Conservation (phyloP, 2,113 vertebrate species). For the Panurus biarmicus region DNA sequence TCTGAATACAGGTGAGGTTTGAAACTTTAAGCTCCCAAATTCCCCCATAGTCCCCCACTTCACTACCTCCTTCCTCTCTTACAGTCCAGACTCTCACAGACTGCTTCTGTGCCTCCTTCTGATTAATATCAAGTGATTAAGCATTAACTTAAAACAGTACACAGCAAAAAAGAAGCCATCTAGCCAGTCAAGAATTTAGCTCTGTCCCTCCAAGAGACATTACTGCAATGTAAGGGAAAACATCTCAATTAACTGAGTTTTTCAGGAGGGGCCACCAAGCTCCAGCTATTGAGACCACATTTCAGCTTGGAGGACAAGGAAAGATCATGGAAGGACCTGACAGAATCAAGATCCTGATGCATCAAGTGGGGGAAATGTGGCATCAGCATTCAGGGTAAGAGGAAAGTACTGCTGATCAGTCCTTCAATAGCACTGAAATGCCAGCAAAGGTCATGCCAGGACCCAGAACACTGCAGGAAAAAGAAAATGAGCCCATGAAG, state of each 20-base stretch:
- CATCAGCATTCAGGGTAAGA: neutral
- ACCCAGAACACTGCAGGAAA: fast-evolving
- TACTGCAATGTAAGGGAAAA: neutral
- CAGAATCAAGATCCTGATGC: neutral
- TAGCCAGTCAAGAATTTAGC: neutral
- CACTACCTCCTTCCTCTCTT: neutral
- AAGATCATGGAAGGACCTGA: neutral
- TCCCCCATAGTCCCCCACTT: neutral
- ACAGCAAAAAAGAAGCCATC: neutral
- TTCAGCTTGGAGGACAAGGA: neutral
- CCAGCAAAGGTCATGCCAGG: neutral
- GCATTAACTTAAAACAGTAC: neutral
- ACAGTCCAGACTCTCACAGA: neutral
- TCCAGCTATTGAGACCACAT: neutral
- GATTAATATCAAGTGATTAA: neutral
- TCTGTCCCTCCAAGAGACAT: neutral
- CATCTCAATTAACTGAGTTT: neutral
- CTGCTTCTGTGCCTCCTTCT: neutral
- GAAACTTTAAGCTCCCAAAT: neutral
- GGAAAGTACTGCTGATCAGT: neutral
- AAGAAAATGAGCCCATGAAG: neutral
- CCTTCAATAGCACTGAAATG: neutral
- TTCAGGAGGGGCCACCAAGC: neutral
- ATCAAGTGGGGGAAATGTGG: neutral
- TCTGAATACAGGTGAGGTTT: neutral